Evolutionary conservation across 2,113 vertebrate genomes (phyloP), one percentile per base, ranked within the genome.

Genomic region (Chloropsis cyanopogon): DNA sequence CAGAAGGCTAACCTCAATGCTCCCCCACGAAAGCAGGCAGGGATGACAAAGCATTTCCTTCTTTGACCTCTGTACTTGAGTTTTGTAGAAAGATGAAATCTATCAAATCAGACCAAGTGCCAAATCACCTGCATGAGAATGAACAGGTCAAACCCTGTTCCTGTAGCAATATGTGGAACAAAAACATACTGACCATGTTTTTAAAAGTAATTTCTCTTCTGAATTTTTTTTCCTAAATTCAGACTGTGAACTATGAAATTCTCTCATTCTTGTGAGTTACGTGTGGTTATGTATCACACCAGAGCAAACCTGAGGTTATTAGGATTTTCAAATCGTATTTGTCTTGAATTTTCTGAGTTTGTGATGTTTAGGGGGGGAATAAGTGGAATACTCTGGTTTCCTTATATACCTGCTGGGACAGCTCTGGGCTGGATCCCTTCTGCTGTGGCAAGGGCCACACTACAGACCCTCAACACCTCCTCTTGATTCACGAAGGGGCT

Each of bases 1-100:
- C 94, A 96, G 94, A 79, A 92, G 44, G 49, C 86, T 72, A 94
- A 96, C 95, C 95, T 97, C 95, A 96, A 6, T 49, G 82, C 92
- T 94, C 90, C 92, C 85, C 88, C 82, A 88, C 3, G 72, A 94
- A 88, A 90, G 90, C 79, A 92, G 85, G 28, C 92, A 93, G 65
- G 60, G 82, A 88, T 95, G 94, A 92, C 82, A 83, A 37, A 88
- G 93, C 92, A 92, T 95, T 96, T 96, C 92, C 93, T 94, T 83
- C 80, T 47, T 60, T 95, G 93, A 82, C 92, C 94, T 96, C 87
- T 85, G 53, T 11, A 72, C 64, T 9, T 3, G 16, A 61, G 56
- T 68, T 88, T 54, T 90, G 50, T 33, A 90, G 68, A 86, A 82
- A 92, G 92, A 90, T 87, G 54, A 66, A 80, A 88, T 93, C 93